A percentile compares a stretch with the other conserved stretches of the same genome.
phyloP scores from a whole-genome alignment of 2,113 vertebrate species.

The Grammomys surdaster region DNA sequence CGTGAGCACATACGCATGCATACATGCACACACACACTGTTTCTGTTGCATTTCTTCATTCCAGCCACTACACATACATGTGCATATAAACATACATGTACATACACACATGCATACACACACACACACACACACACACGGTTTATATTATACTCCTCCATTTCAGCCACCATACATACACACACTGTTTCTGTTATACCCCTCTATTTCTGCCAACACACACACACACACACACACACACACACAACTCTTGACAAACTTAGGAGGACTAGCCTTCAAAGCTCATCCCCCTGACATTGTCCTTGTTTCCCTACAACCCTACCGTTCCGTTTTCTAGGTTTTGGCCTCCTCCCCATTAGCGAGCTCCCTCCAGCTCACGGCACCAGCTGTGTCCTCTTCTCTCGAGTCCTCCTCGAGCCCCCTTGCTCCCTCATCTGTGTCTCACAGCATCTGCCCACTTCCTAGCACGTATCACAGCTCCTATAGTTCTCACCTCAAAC shows the following conservation, averaged over 20 bases:
- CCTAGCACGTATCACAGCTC: fast-evolving
- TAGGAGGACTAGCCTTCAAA: background rate
- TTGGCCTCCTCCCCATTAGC: background rate
- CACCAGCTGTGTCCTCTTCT: background rate
- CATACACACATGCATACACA: background rate
- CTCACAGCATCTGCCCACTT: background rate
- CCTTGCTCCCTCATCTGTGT: background rate
- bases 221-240: background rate
- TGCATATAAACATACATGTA: background rate
- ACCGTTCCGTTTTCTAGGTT: background rate
- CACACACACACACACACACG: fast-evolving
- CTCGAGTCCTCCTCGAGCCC: background rate
- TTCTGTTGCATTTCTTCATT: too few species aligned
- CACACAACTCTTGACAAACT: background rate
- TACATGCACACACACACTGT: background rate
- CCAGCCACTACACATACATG: too few species aligned
- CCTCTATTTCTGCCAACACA: background rate
- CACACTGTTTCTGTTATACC: too few species aligned
- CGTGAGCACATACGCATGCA: background rate
- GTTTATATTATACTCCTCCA: background rate
- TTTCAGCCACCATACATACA: background rate
- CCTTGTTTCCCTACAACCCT: too few species aligned
- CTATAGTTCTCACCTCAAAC: background rate
- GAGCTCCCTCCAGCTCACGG: fast-evolving
- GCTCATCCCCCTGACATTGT: background rate